Percentiles rank a stretch among this genome's conserved stretches.
These are phyloP conservation scores for Lytechinus pictus DNA, from an alignment of 35 echinoderm and acorn worm species.

Conservation along the genomic window DNA sequence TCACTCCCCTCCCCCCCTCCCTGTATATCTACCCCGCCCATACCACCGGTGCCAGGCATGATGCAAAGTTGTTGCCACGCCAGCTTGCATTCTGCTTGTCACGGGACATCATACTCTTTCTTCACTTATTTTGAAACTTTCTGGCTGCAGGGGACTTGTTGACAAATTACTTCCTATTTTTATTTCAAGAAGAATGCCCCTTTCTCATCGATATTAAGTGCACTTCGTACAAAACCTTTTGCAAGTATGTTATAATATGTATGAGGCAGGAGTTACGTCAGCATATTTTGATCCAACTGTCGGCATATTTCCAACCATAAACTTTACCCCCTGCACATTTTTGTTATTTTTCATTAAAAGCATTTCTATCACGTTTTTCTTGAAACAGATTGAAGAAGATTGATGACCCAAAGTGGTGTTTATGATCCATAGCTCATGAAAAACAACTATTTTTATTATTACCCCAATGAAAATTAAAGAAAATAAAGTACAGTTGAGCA, in stretches of 20 bases:
- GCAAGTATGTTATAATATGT: neutral
- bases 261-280: neutral
- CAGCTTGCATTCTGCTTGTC: conserved; percentile 16
- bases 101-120: neutral
- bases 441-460: neutral
- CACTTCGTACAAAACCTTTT: neutral
- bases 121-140: neutral
- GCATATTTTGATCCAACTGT: conserved; percentile 3
- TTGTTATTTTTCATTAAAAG: neutral
- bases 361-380: neutral
- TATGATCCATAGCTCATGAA: neutral
- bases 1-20: neutral
- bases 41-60: neutral
- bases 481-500: too few species aligned
- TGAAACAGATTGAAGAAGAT: neutral
- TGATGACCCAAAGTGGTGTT: neutral
- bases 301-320: neutral
- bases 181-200: neutral
- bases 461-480: neutral
- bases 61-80: neutral
- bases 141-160: neutral
- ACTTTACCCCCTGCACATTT: neutral
- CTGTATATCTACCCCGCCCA: neutral
- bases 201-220: neutral
- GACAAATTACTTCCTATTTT: conserved; percentile 19